Percentiles rank a stretch among this genome's conserved stretches.
These are phyloP conservation scores for Emydocephalus ijimae DNA, from an alignment of 2,113 vertebrate genomes.

Conservation along the genomic window DNA sequence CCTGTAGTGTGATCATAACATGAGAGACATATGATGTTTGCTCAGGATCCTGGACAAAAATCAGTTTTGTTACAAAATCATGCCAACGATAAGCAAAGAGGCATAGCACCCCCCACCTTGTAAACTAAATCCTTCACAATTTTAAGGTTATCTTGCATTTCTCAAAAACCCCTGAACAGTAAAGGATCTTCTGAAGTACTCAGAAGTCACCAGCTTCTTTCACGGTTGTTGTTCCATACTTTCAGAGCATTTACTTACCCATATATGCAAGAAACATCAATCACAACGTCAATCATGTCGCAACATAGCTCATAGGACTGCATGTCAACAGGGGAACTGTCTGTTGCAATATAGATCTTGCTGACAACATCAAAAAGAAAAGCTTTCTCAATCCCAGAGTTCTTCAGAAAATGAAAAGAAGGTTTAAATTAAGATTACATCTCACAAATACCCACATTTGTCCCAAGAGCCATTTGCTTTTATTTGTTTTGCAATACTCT, in stretches of 20 bases:
- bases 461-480: background rate
- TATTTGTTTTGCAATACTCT: background rate
- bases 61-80: background rate
- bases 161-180: background rate
- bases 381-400: conserved; percentile 99
- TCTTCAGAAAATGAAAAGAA: conserved; percentile 72
- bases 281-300: conserved; percentile 99
- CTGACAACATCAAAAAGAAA: conserved; percentile 99
- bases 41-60: background rate
- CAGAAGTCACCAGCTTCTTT: background rate
- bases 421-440: conserved; percentile 24
- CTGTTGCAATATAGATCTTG: conserved; percentile 99
- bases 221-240: background rate
- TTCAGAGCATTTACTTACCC: conserved; percentile 83
- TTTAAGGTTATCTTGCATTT: background rate
- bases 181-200: background rate
- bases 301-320: conserved; percentile 98
- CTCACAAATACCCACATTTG: background rate
- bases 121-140: fast-evolving
- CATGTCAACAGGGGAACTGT: conserved; percentile 99
- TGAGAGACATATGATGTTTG: too few relatives aligned
- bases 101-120: background rate
- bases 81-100: background rate
- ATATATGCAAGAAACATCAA: conserved; percentile 99
- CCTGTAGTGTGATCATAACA: background rate